phyloP scores from a whole-genome alignment of 2,888 invertebrate species.

The Heliconius cydno region DNA sequence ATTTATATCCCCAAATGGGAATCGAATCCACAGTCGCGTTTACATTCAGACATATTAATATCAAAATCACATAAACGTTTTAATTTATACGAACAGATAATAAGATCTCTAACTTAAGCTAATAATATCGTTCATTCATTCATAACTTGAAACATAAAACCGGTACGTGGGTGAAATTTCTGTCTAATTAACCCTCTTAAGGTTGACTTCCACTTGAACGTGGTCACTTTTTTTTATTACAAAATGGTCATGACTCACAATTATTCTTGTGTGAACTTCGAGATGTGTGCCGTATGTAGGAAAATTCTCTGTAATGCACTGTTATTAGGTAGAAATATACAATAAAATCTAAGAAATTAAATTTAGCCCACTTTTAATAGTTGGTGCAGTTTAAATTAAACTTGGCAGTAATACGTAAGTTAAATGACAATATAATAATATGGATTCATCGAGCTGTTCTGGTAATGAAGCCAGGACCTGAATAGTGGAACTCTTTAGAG shows the following conservation, averaged over 20 bases:
- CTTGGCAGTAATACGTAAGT: no score
- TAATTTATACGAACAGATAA: conserved; percentile 19
- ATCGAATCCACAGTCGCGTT: not conserved
- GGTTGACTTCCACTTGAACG: not conserved
- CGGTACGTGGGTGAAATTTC: conserved; percentile 35
- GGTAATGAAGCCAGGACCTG: no score
- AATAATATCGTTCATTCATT: conserved; percentile 25
- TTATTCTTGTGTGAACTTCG: not conserved
- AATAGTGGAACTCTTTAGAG: no score
- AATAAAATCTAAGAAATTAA: no score
- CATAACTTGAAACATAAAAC: conserved; percentile 37
- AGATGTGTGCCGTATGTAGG: no score
- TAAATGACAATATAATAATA: no score
- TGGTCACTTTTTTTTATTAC: not conserved
- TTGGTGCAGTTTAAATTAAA: no score
- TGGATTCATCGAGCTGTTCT: no score
- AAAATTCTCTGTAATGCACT: no score
- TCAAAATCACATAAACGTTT: not conserved
- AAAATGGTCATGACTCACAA: not conserved
- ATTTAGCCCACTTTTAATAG: no score
- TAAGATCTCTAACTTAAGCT: conserved; percentile 8
- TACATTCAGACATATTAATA: not conserved
- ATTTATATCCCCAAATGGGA: not conserved
- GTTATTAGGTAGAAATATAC: no score
- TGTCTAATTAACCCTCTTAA: conserved; percentile 29